Evolutionary conservation across 2,113 vertebrate genomes (phyloP), one percentile per base, ranked within the genome.

Genomic region (Lagopus muta): DNA sequence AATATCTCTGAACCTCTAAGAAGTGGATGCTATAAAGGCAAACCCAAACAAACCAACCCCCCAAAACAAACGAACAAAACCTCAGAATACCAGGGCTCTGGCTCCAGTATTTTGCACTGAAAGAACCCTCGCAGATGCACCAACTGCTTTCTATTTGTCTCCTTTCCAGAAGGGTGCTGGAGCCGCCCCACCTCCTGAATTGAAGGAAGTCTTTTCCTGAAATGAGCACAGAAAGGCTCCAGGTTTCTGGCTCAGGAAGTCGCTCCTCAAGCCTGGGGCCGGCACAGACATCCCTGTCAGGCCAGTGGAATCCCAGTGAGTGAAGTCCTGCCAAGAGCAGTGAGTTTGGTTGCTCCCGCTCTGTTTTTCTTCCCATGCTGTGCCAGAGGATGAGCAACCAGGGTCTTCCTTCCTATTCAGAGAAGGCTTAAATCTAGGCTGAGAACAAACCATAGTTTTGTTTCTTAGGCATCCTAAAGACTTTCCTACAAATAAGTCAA

Each of bases 241-340:
- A 66, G 48, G 27, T 66, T 90, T 83, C 60, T 95, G 83, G 24
- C 84, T 89, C 77, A 86, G 92, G 91, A 95, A 92, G 88, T 86
- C 40, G 18, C 11, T 10, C 27, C 50, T 89, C 24, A 48, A 52
- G 25, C 10, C 54, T 34, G 82, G 80, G 30, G 18, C 57, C 2
- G n/a, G 8, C 20, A 47, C 36, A 57, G 10, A 43, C 81, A 52
- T 52, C 47, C 42, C 25, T 21, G 38, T 7, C 48, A 43, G 11
- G 28, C 30, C 47, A 11, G 15, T 21, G 12, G 55, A 32, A 90
- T 2, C 32, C 27, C 38, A 40, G 24, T 0, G 6, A 58, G 62
- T 24, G 40, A 16, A 25, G 30, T n/a, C 48, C 62, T 73, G 74
- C 36, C 79, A 50, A 13, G 65, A 89, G 18, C 13, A 40, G 54